Evolutionary conservation across 1,140 invertebrate genomes (phyloP).

Genomic region (Lepidostoma basale): DNA sequence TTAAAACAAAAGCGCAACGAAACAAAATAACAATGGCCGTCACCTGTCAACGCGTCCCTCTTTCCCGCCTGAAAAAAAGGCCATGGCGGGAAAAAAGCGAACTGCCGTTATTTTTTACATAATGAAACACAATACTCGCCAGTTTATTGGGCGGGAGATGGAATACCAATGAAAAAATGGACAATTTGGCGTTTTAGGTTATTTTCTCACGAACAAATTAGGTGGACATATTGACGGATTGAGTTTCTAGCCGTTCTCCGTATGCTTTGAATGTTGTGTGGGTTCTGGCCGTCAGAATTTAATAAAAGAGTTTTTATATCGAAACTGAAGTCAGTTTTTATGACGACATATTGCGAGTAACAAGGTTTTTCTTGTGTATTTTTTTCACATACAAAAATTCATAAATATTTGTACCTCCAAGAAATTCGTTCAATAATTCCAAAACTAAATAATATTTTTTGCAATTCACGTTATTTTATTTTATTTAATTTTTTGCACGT

Average conservation of each 20-base stretch:
- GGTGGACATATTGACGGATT: background rate
- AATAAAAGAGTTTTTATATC: too few relatives aligned
- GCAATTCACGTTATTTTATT: too few relatives aligned
- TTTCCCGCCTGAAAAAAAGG: background rate
- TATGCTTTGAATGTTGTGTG: conserved; percentile 3
- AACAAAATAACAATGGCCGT: conserved; percentile 7
- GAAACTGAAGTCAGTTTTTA: too few relatives aligned
- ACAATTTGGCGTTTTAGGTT: conserved; percentile 9
- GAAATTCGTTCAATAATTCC: too few relatives aligned
- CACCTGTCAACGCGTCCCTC: conserved; percentile 13
- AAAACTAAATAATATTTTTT: too few relatives aligned
- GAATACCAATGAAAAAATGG: conserved; percentile 10
- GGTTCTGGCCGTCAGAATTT: background rate
- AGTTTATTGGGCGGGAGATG: conserved; percentile 4
- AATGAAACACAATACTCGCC: conserved; percentile 19
- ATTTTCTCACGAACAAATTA: conserved; percentile 12
- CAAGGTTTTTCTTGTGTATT: background rate
- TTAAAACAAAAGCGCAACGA: conserved; percentile 6
- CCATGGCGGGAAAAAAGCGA: background rate
- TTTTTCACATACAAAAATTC: background rate
- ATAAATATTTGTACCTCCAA: too few relatives aligned
- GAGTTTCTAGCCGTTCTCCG: conserved; percentile 20
- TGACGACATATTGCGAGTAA: too few relatives aligned
- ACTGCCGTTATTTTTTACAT: conserved; percentile 22
- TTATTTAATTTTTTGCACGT: too few relatives aligned